These are phyloP conservation scores for Pycnonotus jocosus DNA, from an alignment of 2,113 vertebrate species.

Conservation along the genomic window DNA sequence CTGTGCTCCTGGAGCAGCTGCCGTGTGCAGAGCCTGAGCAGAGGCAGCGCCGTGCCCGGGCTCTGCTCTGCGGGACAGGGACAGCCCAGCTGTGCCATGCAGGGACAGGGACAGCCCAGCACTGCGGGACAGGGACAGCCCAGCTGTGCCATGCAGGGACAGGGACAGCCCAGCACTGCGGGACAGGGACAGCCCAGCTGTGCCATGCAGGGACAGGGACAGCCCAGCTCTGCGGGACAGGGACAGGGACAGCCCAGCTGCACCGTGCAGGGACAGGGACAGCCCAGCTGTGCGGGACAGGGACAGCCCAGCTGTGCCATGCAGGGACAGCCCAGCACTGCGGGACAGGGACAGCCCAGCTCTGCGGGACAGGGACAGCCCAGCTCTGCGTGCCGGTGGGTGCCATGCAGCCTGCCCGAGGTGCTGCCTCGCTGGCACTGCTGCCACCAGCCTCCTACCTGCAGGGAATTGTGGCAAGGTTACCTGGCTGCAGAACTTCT, in stretches of 20 bases:
- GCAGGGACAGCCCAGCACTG: too few relatives aligned
- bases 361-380: neutral
- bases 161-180: neutral
- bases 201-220: too few relatives aligned
- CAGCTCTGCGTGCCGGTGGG: fast-evolving
- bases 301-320: neutral
- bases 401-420: fast-evolving
- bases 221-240: neutral
- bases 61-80: neutral
- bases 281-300: too few relatives aligned
- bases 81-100: neutral
- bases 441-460: neutral
- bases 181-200: neutral
- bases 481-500: neutral
- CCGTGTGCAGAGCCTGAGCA: neutral
- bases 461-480: fast-evolving
- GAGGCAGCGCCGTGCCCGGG: neutral
- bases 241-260: neutral
- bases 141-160: too few relatives aligned
- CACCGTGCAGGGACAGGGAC: too few relatives aligned
- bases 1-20: neutral
- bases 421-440: neutral
- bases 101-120: neutral
- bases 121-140: neutral
- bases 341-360: neutral